Base-by-base conservation (phyloP, 30 jellyfish, hydroid and myxozoan genomes). In the Pelagia noctiluca region DNA sequence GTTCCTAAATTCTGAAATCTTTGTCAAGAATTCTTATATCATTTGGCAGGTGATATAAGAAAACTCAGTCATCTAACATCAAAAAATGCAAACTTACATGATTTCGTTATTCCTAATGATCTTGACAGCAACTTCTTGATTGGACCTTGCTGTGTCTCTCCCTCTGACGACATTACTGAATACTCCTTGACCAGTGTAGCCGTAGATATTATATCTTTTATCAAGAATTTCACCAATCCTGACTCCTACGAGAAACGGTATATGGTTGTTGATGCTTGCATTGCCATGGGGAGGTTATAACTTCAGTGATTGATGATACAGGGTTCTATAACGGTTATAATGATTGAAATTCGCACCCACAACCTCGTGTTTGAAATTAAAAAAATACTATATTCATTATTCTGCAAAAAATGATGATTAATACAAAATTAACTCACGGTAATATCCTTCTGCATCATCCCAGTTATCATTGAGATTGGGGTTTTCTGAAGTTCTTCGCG, bases 361-460 rank as follows among this genome's bases (percentile, higher is more conserved):
- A n/a, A n/a, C n/a, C n/a, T n/a, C n/a, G n/a, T n/a, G n/a, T n/a
- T n/a, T n/a, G n/a, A n/a, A n/a, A n/a, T n/a, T 64, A 5, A 22
- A n/a, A 35, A 5, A 22, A 5, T 5, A 33, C n/a, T 28, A n/a
- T 25, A 64, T 35, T 64, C 57, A 28, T 31, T 21, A 16, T 12
- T 16, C 3, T 26, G 12, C 23, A 37, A 46, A 46, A 25, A 33
- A 50, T 16, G 37, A 21, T 10, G 8, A 22, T 0, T 13, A 35
- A 47, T 25, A 37, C 24, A n/a, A n/a, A n/a, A n/a, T n/a, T n/a
- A 10, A 64, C 97, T 78, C 63, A 95, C 99, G 53, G 72, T 95
- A 95, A 75, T 95, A 95, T 50, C 99, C 99, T 72, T 95, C 99
- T 12, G 99, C 96, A 50, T 95, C 99, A 61, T 95, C 99, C 97